Evolutionary conservation across 2,888 invertebrate genomes (phyloP), one percentile per base, ranked within the genome.

Genomic region (Empis stercorea): DNA sequence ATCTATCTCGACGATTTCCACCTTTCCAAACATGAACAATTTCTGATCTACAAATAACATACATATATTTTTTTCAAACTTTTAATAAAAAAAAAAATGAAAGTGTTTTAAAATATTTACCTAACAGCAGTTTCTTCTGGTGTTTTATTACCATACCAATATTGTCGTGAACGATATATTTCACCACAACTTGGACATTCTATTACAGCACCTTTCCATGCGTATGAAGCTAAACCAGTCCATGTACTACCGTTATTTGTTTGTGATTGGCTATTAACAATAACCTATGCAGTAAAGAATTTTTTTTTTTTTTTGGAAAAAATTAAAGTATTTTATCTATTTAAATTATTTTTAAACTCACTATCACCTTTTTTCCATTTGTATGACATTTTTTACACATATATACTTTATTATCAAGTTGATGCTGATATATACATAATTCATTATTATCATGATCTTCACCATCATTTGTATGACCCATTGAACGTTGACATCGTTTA

Each of bases 101-200:
- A n/a, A n/a, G n/a, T n/a, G n/a, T n/a, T n/a, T n/a, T n/a, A n/a
- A n/a, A 17, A 36, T 23, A 51, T 54, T 52, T 54, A 64, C 64
- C 63, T 57, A 13, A 85, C 81, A 11, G 79, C 80, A 27, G 72
- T 67, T 51, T 80, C 78, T 61, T 83, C 84, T 1, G 85, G 83
- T 51, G 78, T 75, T 55, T 79, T 78, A 59, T 87, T 87, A 6
- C 85, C 86, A 62, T 80, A 86, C 87, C 87, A 88, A 63, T 80
- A 81, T 60, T 87, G 80, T 20, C 86, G 73, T 56, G 83, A 82
- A 39, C 83, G 73, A 60, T 78, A 80, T 45, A 68, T 65, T 51
- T 68, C 68, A 2, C 68, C 68, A 47, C 67, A 87, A 56, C 77
- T 75, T 13, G 77, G 76, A 65, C 87, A 88, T 59, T 85, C 84